Base-by-base conservation (phyloP, 2,888 invertebrate species). In the Hyles lineata region DNA sequence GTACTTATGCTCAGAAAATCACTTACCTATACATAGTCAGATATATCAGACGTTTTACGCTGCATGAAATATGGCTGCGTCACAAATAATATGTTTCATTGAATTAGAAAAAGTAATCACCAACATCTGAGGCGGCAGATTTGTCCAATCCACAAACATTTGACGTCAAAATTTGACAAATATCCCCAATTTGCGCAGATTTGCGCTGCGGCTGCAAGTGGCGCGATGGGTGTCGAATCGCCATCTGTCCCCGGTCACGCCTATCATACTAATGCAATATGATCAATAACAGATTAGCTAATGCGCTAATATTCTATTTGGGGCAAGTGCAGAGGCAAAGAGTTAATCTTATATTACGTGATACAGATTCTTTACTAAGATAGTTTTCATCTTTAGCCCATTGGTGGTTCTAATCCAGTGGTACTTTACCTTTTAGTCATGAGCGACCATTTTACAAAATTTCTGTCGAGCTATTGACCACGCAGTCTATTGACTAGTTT, bases 211-310 rank as follows among this genome's bases (percentile, higher is more conserved):
- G 72, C 73, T 71, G 70, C 78, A 83, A 83, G 86, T 84, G 82
- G 78, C 78, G 75, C 11, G 77, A 82, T 77, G 78, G 79, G 81
- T 81, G 82, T 79, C 86, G 78, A 85, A 88, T 83, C 70, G 83
- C 84, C 91, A 91, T 90, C 90, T 92, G 91, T 83, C 81, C 78
- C 67, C 76, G 78, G 86, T 87, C 85, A 90, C 89, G 91, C 89
- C 87, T 90, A 83, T 85, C 82, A 78, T 69, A 70, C 75, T 81
- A 83, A 87, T 83, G 82, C 82, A 84, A 75, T 80, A 80, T 82
- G 83, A 88, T 90, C 85, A 84, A 86, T 89, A 84, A 80, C 79
- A 82, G 85, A 89, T 90, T 90, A 87, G 83, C 78, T 75, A 79
- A 84, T 85, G 81, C 80, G 80, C 74, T 83, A 83, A 79, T 85